Conservation (phyloP, 2,113 vertebrate genomes). For the Pomatorhinus ruficollis region DNA sequence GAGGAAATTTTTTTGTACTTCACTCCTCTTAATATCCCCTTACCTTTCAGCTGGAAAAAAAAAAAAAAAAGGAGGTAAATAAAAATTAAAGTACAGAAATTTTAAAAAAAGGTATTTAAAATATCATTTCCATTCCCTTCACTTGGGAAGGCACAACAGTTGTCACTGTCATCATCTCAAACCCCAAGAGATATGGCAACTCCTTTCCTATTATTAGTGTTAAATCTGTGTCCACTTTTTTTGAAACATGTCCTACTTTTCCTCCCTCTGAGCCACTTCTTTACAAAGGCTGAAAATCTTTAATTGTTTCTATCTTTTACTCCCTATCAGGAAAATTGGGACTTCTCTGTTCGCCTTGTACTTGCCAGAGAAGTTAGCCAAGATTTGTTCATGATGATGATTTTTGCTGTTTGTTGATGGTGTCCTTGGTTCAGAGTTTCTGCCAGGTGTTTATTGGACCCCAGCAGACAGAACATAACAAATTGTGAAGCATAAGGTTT, state of each 20-base stretch:
- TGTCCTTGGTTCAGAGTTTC: neutral
- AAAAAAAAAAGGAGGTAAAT: neutral
- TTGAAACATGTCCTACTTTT: neutral
- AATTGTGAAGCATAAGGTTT: neutral
- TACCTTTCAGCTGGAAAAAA: neutral
- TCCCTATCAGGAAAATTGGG: neutral
- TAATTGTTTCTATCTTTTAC: neutral
- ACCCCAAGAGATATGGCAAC: accelerated
- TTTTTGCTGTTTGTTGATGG: neutral
- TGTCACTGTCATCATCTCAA: neutral
- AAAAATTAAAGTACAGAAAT: neutral
- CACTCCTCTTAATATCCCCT: neutral
- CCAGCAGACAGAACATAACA: neutral
- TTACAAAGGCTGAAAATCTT: neutral
- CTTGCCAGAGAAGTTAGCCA: neutral
- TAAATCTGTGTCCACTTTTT: neutral
- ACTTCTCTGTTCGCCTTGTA: neutral
- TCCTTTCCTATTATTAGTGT: neutral
- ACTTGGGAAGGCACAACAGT: neutral
- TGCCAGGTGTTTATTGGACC: neutral
- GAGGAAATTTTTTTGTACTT: neutral
- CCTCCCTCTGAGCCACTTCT: neutral
- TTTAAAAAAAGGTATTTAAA: neutral
- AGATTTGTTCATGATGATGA: neutral
- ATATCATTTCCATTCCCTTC: neutral